Evolutionary conservation across 2,888 invertebrate species (phyloP).

Genomic region (Dolomedes plantarius): DNA sequence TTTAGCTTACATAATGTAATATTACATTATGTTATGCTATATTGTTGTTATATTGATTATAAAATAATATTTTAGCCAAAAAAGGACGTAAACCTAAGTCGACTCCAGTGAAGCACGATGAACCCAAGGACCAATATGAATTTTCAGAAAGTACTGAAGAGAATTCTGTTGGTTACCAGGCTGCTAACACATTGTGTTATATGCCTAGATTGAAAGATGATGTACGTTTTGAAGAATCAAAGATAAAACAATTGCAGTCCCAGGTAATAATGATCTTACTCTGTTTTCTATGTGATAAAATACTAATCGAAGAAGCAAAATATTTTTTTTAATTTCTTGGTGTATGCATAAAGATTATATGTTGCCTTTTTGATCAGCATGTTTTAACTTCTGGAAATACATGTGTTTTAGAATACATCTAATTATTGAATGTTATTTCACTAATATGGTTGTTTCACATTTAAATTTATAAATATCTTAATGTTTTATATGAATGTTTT

Average conservation of each 20-base stretch:
- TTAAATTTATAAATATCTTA: no score
- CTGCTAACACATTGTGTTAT: constrained; percentile 45
- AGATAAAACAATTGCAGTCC: constrained; percentile 8
- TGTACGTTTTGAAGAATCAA: constrained; percentile 24
- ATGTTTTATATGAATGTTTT: no score
- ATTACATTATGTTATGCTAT: no score
- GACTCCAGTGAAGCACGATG: constrained; percentile 23
- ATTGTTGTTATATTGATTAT: no score
- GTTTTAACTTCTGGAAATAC: no score
- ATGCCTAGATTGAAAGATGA: constrained; percentile 50
- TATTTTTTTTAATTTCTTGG: background rate
- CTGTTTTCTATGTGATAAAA: background rate
- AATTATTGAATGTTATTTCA: no score
- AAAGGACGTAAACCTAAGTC: constrained; percentile 39
- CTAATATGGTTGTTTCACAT: no score
- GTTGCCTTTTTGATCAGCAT: no score
- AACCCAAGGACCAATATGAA: constrained; percentile 57
- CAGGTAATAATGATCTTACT: background rate
- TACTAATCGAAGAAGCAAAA: background rate
- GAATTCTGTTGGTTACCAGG: constrained; percentile 53
- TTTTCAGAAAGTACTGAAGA: constrained; percentile 61
- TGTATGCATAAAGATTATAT: background rate
- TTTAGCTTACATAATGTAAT: no score
- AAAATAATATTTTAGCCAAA: constrained; percentile 32
- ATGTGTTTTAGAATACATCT: no score